Conservation (phyloP, 2,888 invertebrate species). For the Drosophila colorata region DNA sequence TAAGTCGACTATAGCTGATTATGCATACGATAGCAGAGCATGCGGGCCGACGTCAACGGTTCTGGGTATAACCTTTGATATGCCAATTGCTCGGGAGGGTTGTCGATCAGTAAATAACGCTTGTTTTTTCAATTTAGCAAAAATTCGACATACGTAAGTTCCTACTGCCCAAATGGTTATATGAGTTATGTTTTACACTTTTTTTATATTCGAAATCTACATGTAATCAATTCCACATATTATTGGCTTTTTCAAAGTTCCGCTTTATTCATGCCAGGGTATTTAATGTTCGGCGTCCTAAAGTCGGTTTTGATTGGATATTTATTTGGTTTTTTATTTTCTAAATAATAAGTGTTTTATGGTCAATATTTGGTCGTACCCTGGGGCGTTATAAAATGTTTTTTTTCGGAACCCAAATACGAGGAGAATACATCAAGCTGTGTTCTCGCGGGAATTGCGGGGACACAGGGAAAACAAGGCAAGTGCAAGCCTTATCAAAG, state of each 20-base stretch:
- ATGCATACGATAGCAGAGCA: constrained; percentile 23
- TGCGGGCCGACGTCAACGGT: constrained; percentile 32
- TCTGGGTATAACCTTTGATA: constrained; percentile 22
- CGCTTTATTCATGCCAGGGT: too few relatives aligned
- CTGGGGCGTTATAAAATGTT: constrained; percentile 1
- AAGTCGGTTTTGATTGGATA: background rate
- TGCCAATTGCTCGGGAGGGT: constrained; percentile 27
- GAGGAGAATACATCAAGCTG: too few relatives aligned
- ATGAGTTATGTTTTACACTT: background rate
- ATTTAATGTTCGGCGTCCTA: background rate
- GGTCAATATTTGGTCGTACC: constrained; percentile 6
- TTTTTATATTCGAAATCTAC: too few relatives aligned
- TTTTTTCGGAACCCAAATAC: background rate
- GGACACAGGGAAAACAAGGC: background rate
- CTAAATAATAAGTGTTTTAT: constrained; percentile 12
- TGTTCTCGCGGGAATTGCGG: background rate
- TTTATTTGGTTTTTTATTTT: background rate
- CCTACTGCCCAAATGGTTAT: background rate
- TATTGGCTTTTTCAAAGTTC: too few relatives aligned
- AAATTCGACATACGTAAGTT: constrained; percentile 8
- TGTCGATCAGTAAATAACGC: constrained; percentile 11
- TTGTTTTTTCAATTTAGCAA: constrained; percentile 21
- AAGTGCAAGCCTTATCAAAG: constrained; percentile 17
- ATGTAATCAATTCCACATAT: too few relatives aligned
- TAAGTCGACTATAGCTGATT: constrained; percentile 12